Percentiles rank a stretch among this genome's conserved stretches.
phyloP scores from a whole-genome alignment of 1,140 invertebrate genomes.

The Apis mellifera region Amel_HAv3.1 CM009941.2:13366501-13367000 shows the following conservation, averaged over 20 bases:
- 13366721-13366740: slow-evolving; percentile 60
- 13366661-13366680: slow-evolving; percentile 62
- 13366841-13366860: not conserved
- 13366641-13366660: slow-evolving; percentile 15
- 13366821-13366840: slow-evolving; percentile 1
- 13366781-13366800: slow-evolving; percentile 54
- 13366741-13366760: slow-evolving; percentile 42
- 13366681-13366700: slow-evolving; percentile 71
- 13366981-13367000: too few relatives aligned
- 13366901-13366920: not conserved
- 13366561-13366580: slow-evolving; percentile 75
- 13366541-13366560: slow-evolving; percentile 59
- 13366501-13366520: slow-evolving; percentile 17
- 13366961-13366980: too few relatives aligned
- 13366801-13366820: slow-evolving; percentile 21
- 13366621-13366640: not conserved
- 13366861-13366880: slow-evolving; percentile 11
- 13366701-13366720: slow-evolving; percentile 62
- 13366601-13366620: slow-evolving; percentile 31
- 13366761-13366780: slow-evolving; percentile 57
- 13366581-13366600: slow-evolving; percentile 51
- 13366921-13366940: not conserved
- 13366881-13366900: slow-evolving; percentile 17
- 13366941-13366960: not conserved
- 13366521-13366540: slow-evolving; percentile 19